Base-by-base conservation (phyloP, 2,797 vertebrate species). In the Danio kyathit region DNA sequence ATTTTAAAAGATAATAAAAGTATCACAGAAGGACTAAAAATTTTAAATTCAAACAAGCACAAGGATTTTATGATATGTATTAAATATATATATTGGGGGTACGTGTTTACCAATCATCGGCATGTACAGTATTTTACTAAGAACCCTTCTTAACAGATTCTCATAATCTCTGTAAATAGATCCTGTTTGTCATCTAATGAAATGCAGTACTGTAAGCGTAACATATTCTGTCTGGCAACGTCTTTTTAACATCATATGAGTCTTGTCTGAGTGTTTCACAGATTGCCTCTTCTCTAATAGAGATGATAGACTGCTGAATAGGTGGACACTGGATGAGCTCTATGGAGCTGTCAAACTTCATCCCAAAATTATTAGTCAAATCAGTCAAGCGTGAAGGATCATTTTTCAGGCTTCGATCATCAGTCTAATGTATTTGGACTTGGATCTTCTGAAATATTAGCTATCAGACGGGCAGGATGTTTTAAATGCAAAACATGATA, bases 361-460 rank as follows among this genome's bases (percentile, higher is more conserved):
- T 88, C 71, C 82, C 76, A 79, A 87, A 86, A 87, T 82, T 57
- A 89, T 89, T 88, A 86, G 81, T 87, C 84, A 84, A 86, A 78
- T 83, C 87, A 85, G 64, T 87, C 81, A 76, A 75, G 69, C 76
- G 29, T 79, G 82, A 82, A 80, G 59, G n/a, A 81, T 65, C 73
- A 60, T 86, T 84, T 85, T 84, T 79, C 84, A 86, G 65, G 70
- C 79, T 76, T 74, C 63, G 71, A 79, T 81, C 84, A 87, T 86
- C 84, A 86, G 76, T 60, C 64, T 83, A 78, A 85, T 83, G 76
- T 74, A 75, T 75, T 82, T 57, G 70, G 83, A 83, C 83, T 85
- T 70, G 69, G 63, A 80, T 60, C 40, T 73, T 82, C 69, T 77
- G 29, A 44, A 74, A 77, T 51, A 69, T 64, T 72, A 69, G 46